Evolutionary conservation across 2,113 vertebrate species (phyloP).

Genomic region (Rhagologus leucostigma): DNA sequence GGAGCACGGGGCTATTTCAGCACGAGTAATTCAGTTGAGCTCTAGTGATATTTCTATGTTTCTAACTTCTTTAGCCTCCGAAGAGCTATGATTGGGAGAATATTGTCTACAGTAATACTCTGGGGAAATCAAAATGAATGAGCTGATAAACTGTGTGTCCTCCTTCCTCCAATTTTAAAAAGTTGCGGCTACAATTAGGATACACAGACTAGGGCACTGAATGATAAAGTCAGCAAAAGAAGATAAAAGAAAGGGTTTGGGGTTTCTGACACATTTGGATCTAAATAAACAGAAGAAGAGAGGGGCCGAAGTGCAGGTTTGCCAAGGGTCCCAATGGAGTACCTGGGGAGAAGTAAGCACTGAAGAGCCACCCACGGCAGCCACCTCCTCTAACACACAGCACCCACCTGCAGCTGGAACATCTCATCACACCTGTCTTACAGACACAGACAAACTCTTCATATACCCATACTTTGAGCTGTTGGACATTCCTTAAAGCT

Average conservation of each 20-base stretch:
- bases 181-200: background rate
- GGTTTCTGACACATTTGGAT: background rate
- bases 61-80: background rate
- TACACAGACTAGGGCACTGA: accelerated
- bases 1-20: background rate
- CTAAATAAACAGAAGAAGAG: background rate
- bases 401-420: background rate
- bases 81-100: background rate
- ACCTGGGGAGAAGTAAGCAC: background rate
- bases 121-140: background rate
- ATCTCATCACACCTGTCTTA: background rate
- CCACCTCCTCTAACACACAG: background rate
- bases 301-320: background rate
- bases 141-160: background rate
- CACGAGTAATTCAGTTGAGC: background rate
- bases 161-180: background rate
- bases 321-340: background rate
- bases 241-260: background rate
- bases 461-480: background rate
- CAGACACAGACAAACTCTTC: background rate
- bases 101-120: background rate
- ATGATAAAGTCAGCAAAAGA: background rate
- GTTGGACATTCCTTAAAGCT: background rate
- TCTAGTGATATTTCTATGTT: background rate
- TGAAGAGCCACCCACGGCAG: background rate